Percentiles rank a stretch among this genome's conserved stretches.
phyloP scores from a whole-genome alignment of 2,888 invertebrate genomes.

The Coremacera marginata region DNA sequence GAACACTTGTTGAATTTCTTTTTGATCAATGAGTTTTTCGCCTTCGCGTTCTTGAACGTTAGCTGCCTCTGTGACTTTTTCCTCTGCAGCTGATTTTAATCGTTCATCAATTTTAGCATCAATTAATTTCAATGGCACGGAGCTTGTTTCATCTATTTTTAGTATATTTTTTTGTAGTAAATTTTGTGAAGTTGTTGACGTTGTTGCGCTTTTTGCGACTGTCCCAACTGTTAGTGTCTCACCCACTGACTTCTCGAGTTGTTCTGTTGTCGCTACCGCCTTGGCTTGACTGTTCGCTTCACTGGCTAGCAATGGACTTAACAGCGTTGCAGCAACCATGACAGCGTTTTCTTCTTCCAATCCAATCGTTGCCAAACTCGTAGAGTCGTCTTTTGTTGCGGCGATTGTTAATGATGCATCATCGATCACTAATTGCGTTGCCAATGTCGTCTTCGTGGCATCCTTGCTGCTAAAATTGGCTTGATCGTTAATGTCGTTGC shows the following conservation, averaged over 20 bases:
- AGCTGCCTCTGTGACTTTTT: background rate
- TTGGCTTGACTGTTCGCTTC: slow-evolving; percentile 52
- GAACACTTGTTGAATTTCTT: slow-evolving; percentile 42
- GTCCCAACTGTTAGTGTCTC: slow-evolving; percentile 22
- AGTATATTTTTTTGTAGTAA: background rate
- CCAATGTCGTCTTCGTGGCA: slow-evolving; percentile 41
- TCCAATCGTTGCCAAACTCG: slow-evolving; percentile 26
- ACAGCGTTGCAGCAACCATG: slow-evolving; percentile 44
- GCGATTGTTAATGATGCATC: slow-evolving; percentile 30
- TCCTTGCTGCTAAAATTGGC: slow-evolving; percentile 48
- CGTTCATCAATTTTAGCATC: background rate
- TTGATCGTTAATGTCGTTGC: background rate
- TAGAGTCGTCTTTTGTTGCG: slow-evolving; percentile 19
- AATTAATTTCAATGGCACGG: background rate
- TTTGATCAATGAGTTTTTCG: slow-evolving; percentile 59
- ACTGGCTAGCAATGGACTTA: slow-evolving; percentile 57
- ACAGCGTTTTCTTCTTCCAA: slow-evolving; percentile 40
- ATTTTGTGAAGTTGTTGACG: background rate
- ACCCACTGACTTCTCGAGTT: slow-evolving; percentile 53
- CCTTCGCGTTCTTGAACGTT: slow-evolving; percentile 46
- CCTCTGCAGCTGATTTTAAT: background rate
- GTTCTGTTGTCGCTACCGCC: slow-evolving; percentile 49
- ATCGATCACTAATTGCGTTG: slow-evolving; percentile 45
- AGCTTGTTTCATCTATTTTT: background rate
- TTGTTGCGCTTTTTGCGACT: background rate